A percentile compares a stretch with the other conserved stretches of the same genome.
Evolutionary conservation across 2,113 vertebrate species (phyloP).

Genomic region (Drymodes brunneopygia): DNA sequence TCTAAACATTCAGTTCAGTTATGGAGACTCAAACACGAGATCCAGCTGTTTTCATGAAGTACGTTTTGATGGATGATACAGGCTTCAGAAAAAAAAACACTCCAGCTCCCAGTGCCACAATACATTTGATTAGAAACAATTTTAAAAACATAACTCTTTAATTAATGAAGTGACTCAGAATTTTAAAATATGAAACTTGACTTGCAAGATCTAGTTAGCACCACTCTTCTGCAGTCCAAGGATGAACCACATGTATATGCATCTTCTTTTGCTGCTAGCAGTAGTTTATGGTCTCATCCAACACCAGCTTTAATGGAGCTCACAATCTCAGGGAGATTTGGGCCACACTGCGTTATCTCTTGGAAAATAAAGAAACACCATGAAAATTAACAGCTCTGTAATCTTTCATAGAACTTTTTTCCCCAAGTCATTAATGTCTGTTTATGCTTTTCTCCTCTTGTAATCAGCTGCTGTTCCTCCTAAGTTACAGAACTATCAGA

Average conservation of each 20-base stretch:
- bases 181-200: neutral
- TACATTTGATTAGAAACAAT: neutral
- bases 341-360: neutral
- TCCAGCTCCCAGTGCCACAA: neutral
- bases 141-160: neutral
- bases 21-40: neutral
- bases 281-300: neutral
- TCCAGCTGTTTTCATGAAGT: constrained; percentile 5
- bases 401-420: neutral
- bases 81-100: neutral
- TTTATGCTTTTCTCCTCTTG: neutral
- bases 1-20: neutral
- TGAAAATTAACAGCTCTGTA: neutral
- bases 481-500: neutral
- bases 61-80: neutral
- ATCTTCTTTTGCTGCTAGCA: neutral
- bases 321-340: neutral
- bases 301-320: neutral
- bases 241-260: neutral
- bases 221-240: neutral
- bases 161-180: neutral
- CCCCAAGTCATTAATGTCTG: neutral
- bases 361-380: neutral
- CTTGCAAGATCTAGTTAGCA: neutral
- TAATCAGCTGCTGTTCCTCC: neutral